A percentile compares a stretch with the other conserved stretches of the same genome.
Conservation (phyloP, 2,797 vertebrate genomes). For the Crocodylus rhombifer region DNA sequence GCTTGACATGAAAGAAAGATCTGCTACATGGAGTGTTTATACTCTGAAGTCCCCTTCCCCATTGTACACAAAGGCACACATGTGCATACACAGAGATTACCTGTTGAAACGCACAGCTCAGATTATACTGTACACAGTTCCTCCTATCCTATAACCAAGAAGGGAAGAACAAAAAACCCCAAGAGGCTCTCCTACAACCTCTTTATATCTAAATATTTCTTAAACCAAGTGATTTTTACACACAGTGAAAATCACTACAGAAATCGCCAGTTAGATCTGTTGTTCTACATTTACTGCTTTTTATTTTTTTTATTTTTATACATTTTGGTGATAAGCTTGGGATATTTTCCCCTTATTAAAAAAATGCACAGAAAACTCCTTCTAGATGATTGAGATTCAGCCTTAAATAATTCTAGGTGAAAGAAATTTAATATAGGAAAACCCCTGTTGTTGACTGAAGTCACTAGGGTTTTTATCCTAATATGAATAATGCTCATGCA, state of each 20-base stretch:
- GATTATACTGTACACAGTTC: background rate
- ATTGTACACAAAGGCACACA: no score
- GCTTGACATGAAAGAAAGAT: background rate
- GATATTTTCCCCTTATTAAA: background rate
- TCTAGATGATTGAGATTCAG: background rate
- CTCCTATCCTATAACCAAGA: background rate
- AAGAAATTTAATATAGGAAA: background rate
- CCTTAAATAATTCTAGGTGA: background rate
- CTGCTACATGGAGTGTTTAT: background rate
- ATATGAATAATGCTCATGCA: slow-evolving; percentile 35
- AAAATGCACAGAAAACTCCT: background rate
- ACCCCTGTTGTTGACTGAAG: background rate
- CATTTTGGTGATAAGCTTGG: rapidly evolving
- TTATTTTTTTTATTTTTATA: background rate
- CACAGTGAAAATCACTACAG: background rate
- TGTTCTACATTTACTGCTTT: background rate
- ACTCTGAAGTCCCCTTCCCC: background rate
- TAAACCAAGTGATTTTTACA: background rate
- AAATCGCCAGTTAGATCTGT: background rate
- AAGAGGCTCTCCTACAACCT: background rate
- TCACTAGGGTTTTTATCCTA: slow-evolving; percentile 27
- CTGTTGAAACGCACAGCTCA: background rate
- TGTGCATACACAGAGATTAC: background rate
- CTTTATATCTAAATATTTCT: background rate
- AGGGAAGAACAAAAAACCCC: background rate